These are phyloP conservation scores for Natator depressus DNA, from an alignment of 2,113 vertebrate genomes.

Conservation along the genomic window DNA sequence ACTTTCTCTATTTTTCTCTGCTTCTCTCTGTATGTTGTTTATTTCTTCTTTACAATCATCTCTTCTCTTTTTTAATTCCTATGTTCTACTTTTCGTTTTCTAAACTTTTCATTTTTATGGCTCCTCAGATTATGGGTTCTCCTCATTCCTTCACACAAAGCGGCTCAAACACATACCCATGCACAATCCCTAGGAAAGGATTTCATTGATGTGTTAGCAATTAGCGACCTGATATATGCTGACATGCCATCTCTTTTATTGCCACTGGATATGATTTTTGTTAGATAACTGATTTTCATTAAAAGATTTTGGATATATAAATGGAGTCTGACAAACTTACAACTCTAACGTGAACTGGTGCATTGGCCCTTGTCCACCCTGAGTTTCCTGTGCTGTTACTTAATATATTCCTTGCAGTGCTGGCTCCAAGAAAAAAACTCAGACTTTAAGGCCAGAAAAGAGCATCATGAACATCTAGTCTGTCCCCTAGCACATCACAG, in stretches of 20 bases:
- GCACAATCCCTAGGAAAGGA: background rate
- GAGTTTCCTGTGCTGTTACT: background rate
- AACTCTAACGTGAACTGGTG: slow-evolving; percentile 6
- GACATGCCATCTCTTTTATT: slow-evolving; percentile 39
- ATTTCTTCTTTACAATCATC: background rate
- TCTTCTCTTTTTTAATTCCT: background rate
- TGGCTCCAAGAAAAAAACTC: background rate
- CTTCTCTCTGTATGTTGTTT: background rate
- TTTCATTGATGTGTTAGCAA: slow-evolving; percentile 22
- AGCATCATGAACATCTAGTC: background rate
- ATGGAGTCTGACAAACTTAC: slow-evolving; percentile 26
- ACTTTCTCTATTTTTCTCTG: fast-evolving
- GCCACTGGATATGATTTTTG: slow-evolving; percentile 12
- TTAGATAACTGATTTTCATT: slow-evolving; percentile 27
- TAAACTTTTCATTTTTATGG: background rate
- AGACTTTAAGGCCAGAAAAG: background rate
- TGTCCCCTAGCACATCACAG: background rate
- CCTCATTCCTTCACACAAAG: background rate
- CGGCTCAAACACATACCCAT: background rate
- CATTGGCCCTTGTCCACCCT: background rate
- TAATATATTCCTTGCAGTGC: background rate
- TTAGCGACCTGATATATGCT: slow-evolving; percentile 47
- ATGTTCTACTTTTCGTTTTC: background rate
- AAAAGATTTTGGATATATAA: slow-evolving; percentile 13
- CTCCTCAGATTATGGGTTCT: background rate